Evolutionary conservation across 2,888 invertebrate species (phyloP).

Genomic region (Galerucella pusilla): DNA sequence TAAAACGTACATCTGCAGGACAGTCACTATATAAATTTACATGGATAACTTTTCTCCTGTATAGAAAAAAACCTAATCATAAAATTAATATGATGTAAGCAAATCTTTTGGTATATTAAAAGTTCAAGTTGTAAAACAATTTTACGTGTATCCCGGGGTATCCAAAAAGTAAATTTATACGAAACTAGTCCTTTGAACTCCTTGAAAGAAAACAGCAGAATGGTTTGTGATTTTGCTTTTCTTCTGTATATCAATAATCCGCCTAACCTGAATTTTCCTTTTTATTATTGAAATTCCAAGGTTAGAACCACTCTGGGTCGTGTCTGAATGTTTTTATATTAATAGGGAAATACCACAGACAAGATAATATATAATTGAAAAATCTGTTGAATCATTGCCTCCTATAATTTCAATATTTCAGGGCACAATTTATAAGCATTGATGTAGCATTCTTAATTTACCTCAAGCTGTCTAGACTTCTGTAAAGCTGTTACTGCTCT

Average conservation of each 20-base stretch:
- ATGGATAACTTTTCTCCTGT: background rate
- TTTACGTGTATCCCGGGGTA: slow-evolving; percentile 20
- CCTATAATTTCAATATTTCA: slow-evolving; percentile 50
- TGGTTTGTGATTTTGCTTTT: slow-evolving; percentile 39
- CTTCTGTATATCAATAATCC: slow-evolving; percentile 50
- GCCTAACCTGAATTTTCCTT: slow-evolving; percentile 47
- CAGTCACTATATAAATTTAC: slow-evolving; percentile 1
- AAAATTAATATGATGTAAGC: slow-evolving; percentile 21
- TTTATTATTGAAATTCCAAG: slow-evolving; percentile 39
- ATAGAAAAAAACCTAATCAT: background rate
- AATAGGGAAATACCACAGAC: slow-evolving; percentile 57
- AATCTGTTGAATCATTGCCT: slow-evolving; percentile 47
- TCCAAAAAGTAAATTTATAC: slow-evolving; percentile 4
- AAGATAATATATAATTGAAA: slow-evolving; percentile 50
- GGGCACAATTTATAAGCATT: slow-evolving; percentile 50
- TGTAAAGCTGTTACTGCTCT: slow-evolving; percentile 36
- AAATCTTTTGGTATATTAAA: background rate
- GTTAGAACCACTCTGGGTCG: slow-evolving; percentile 48
- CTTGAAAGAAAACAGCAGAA: slow-evolving; percentile 34
- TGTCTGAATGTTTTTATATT: slow-evolving; percentile 57
- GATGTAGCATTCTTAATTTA: slow-evolving; percentile 42
- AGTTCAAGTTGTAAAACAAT: background rate
- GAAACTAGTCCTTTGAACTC: slow-evolving; percentile 15
- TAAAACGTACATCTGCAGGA: background rate
- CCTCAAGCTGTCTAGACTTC: slow-evolving; percentile 44